phyloP scores from a whole-genome alignment of 2,888 invertebrate genomes.

The Eledone cirrhosa region DNA sequence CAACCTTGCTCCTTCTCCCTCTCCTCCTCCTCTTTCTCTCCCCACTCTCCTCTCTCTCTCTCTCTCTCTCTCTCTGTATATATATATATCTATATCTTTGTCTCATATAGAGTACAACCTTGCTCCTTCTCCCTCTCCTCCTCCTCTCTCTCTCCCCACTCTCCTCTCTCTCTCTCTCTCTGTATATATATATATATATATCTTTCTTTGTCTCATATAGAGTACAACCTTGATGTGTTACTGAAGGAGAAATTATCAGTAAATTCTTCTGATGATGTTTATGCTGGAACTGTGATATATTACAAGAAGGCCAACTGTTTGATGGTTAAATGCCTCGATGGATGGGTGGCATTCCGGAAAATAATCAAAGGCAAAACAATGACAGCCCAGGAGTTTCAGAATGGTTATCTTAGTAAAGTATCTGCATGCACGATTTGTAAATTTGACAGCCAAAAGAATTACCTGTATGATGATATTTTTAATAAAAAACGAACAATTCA shows the following conservation, averaged over 20 bases:
- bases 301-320: constrained; percentile 71
- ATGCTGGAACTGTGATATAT: constrained; percentile 73
- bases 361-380: constrained; percentile 72
- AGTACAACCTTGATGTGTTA: background rate
- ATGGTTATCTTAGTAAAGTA: constrained; percentile 76
- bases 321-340: constrained; percentile 47
- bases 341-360: constrained; percentile 55
- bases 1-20: too few relatives aligned
- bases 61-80: too few relatives aligned
- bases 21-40: too few relatives aligned
- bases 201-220: too few relatives aligned
- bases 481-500: background rate
- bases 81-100: too few relatives aligned
- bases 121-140: too few relatives aligned
- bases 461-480: background rate
- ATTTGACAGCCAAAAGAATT: constrained; percentile 33
- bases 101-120: too few relatives aligned
- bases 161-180: background rate
- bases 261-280: background rate
- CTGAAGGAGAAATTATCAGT: background rate
- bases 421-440: constrained; percentile 22
- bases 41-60: too few relatives aligned
- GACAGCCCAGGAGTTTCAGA: constrained; percentile 83
- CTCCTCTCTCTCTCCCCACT: background rate
- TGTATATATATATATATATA: background rate